phyloP scores from a whole-genome alignment of 1,140 invertebrate species.

The Nephila pilipes region DNA sequence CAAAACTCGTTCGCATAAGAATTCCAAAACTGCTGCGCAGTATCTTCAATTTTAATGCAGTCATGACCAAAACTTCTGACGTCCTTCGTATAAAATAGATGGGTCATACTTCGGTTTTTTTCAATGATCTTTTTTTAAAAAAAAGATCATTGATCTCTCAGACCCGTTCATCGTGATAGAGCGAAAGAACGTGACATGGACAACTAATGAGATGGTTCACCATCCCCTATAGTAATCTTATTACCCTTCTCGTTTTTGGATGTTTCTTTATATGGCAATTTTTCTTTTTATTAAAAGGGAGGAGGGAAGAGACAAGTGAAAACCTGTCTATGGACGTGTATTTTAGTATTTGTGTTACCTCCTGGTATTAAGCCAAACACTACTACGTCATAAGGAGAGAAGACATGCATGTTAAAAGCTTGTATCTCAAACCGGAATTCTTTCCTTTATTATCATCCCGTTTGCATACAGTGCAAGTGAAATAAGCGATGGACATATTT shows the following conservation, averaged over 20 bases:
- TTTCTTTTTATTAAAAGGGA: background rate
- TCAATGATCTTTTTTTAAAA: no score
- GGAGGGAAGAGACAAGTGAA: background rate
- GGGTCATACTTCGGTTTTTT: background rate
- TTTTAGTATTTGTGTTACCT: slow-evolving; percentile 5
- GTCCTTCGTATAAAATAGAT: slow-evolving; percentile 11
- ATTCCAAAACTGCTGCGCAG: background rate
- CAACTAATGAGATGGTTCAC: background rate
- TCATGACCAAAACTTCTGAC: background rate
- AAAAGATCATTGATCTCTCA: background rate
- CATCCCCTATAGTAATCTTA: no score
- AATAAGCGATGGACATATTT: no score
- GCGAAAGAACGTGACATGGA: background rate
- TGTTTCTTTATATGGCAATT: background rate
- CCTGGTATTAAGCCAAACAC: background rate
- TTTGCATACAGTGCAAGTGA: no score
- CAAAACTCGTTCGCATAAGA: background rate
- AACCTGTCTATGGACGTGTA: background rate
- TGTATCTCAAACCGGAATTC: no score
- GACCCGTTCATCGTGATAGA: background rate
- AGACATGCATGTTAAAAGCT: background rate
- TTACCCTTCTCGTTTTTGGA: background rate
- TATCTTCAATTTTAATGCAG: background rate
- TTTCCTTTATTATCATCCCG: no score
- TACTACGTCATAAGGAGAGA: background rate